Evolutionary conservation across 2,888 invertebrate species (phyloP), one percentile per base, ranked within the genome.

Genomic region (Scelioninae gen. 1): DNA sequence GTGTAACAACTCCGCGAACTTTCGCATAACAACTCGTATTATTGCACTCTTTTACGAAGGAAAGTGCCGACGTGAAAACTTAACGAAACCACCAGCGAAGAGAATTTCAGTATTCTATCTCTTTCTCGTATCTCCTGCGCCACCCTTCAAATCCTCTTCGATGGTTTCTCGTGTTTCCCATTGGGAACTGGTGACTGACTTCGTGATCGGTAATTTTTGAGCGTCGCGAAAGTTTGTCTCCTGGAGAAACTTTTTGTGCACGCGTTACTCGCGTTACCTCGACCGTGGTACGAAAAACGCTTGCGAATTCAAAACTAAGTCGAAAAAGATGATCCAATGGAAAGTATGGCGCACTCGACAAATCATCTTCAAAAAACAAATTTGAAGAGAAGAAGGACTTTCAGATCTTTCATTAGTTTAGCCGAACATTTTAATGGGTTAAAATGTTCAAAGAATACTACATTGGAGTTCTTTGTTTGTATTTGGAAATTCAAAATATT

Each of bases 151-250:
- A 13, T 40, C 34, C 60, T 51, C 58, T 13, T 69, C 81, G 71
- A 82, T 76, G 76, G 81, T 82, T 82, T 56, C 55, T 66, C 58
- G 71, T 72, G 51, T 81, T 71, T 62, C 40, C 81, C 71, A 69
- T 71, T 71, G 81, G 81, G 71, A 82, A 10, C 51, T 43, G 66
- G 76, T 76, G 81, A 82, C 71, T 82, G 81, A 71, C 76, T 81
- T 81, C 81, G 69, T 69, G 81, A 76, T 81, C 65, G 65, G 81
- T 76, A 81, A 81, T 81, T 81, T 81, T 75, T 69, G 75, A 81
- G 63, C 53, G 71, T 76, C 65, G 75, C 60, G 53, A 76, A 76
- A 81, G 58, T 81, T 80, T 49, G 66, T 74, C 65, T 51, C 47
- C 31, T 8, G 63, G 29, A 29, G 31, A 82, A 77, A 77, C 72